These are phyloP conservation scores for Orchesellides sinensis DNA, from an alignment of 2,888 invertebrate genomes.

Conservation along the genomic window DNA sequence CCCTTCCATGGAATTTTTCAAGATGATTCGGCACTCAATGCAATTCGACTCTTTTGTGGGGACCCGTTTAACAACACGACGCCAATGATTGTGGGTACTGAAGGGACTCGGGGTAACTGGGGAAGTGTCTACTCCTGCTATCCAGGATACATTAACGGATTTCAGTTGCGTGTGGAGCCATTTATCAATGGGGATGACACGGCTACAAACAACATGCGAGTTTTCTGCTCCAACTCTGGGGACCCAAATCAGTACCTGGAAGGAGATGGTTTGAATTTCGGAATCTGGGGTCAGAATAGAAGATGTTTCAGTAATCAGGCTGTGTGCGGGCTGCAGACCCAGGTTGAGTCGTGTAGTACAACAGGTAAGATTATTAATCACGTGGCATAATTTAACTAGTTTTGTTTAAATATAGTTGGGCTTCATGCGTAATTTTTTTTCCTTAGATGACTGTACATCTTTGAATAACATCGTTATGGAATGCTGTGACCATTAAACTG, in stretches of 20 bases:
- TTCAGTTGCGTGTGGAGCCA: conserved; percentile 42
- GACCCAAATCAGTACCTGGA: conserved; percentile 33
- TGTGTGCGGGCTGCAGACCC: conserved; percentile 62
- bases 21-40: conserved; percentile 14
- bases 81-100: not conserved
- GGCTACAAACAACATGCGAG: conserved; percentile 36
- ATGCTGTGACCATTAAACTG: conserved; percentile 14
- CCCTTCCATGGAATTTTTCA: not conserved
- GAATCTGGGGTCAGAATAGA: conserved; percentile 28
- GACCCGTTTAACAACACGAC: conserved; percentile 35
- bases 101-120: conserved; percentile 32
- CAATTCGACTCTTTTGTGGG: conserved; percentile 38
- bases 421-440: not conserved
- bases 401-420: too few relatives aligned
- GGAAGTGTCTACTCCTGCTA: conserved; percentile 31
- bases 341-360: conserved; percentile 52
- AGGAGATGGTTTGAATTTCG: conserved; percentile 53
- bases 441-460: not conserved
- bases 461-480: conserved; percentile 3
- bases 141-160: conserved; percentile 39
- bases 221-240: conserved; percentile 27
- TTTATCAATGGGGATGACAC: conserved; percentile 43
- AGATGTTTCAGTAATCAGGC: conserved; percentile 44
- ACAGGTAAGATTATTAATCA: conserved; percentile 43
- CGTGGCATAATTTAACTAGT: conserved; percentile 11